Conservation (phyloP, 53 echinoderm and acorn worm species). For the Arbacia lixula region DNA sequence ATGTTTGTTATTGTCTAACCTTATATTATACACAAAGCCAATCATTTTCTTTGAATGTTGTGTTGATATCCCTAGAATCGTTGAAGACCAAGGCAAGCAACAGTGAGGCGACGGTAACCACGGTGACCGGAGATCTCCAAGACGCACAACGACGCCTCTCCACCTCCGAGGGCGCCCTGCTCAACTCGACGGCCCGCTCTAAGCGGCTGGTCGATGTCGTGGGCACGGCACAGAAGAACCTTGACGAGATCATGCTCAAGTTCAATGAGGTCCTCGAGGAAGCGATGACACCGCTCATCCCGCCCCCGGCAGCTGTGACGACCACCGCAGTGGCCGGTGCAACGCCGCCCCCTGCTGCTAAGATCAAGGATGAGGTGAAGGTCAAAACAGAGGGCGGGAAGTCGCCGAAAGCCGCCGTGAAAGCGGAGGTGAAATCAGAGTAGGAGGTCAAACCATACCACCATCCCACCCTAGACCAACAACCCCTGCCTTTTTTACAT, state of each 20-base stretch:
- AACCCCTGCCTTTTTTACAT: too few species aligned
- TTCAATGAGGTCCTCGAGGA: slow-evolving; percentile 77
- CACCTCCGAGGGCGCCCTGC: slow-evolving; percentile 47
- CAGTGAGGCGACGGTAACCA: slow-evolving; percentile 62
- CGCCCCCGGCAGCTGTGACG: not conserved
- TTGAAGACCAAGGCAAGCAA: slow-evolving; percentile 63
- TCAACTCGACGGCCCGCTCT: slow-evolving; percentile 28
- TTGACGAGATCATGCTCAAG: slow-evolving; percentile 72
- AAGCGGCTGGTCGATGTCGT: slow-evolving; percentile 60
- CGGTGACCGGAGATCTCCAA: slow-evolving; percentile 66
- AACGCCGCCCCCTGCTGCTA: not conserved
- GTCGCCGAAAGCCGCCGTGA: not conserved
- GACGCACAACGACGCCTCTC: slow-evolving; percentile 69
- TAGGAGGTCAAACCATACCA: too few species aligned
- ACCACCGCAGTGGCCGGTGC: not conserved
- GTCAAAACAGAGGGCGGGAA: slow-evolving; percentile 1
- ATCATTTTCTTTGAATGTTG: too few species aligned
- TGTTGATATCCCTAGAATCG: slow-evolving; percentile 23
- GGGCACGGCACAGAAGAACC: slow-evolving; percentile 72
- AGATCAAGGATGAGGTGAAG: not conserved
- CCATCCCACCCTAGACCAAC: too few species aligned
- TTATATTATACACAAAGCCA: too few species aligned
- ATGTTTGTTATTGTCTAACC: too few species aligned
- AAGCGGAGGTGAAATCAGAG: not conserved
- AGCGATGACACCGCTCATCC: slow-evolving; percentile 1